Conservation (phyloP, 2,113 vertebrate species). For the Ibidorhyncha struthersii region DNA sequence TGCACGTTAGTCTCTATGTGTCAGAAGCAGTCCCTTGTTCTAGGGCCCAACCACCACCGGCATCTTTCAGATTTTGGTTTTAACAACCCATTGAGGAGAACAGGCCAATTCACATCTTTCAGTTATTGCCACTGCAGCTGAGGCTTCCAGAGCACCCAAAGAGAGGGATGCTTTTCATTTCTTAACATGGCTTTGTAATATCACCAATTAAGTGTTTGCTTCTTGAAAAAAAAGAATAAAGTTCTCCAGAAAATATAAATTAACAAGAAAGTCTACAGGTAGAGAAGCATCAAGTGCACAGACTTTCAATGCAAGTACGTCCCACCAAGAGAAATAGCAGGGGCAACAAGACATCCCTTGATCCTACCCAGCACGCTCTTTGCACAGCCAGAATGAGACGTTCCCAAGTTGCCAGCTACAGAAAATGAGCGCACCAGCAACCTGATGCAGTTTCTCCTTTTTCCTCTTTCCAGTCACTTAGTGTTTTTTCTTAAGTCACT, state of each 20-base stretch:
- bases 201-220: neutral
- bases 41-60: neutral
- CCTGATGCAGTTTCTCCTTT: neutral
- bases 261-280: neutral
- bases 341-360: neutral
- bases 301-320: neutral
- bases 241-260: neutral
- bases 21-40: neutral
- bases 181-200: neutral
- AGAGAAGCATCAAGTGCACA: neutral
- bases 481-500: neutral
- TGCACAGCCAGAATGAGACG: neutral
- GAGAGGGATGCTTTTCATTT: neutral
- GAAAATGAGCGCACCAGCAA: neutral
- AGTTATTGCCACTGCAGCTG: neutral
- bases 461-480: neutral
- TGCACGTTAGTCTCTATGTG: neutral
- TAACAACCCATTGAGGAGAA: neutral
- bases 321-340: neutral
- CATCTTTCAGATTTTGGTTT: neutral
- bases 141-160: neutral
- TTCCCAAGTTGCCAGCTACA: neutral
- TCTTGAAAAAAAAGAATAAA: neutral
- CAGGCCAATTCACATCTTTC: neutral
- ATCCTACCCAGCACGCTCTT: neutral